These are phyloP conservation scores for Cygnus atratus DNA, from an alignment of 2,113 vertebrate species.

Conservation along the genomic window DNA sequence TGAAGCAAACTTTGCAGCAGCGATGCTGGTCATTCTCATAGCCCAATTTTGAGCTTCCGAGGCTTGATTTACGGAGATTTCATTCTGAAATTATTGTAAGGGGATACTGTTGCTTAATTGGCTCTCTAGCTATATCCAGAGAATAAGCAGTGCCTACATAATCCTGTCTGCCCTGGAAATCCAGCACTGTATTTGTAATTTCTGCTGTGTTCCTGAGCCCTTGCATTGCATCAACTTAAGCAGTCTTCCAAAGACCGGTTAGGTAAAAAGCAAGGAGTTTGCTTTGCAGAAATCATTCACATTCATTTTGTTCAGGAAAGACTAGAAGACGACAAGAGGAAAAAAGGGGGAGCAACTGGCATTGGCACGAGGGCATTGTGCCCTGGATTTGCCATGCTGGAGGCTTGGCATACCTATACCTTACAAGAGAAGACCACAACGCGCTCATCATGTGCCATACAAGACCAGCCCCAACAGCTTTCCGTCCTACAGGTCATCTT, in stretches of 20 bases:
- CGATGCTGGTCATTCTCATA: not conserved
- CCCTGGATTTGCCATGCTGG: not conserved
- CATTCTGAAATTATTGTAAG: constrained; percentile 22
- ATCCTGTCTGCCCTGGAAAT: not conserved
- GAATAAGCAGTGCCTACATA: not conserved
- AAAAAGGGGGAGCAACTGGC: not conserved
- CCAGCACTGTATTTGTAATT: not conserved
- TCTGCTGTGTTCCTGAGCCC: not conserved
- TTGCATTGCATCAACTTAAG: not conserved
- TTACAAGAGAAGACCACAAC: not conserved
- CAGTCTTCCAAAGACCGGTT: not conserved
- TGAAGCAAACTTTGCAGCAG: constrained; percentile 24
- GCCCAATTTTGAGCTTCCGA: constrained; percentile 24
- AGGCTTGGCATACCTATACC: fast-evolving
- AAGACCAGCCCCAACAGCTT: not conserved
- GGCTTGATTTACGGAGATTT: constrained; percentile 40
- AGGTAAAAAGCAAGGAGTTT: fast-evolving
- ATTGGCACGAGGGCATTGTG: fast-evolving
- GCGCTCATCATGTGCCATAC: not conserved
- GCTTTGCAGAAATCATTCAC: not conserved
- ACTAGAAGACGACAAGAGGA: not conserved
- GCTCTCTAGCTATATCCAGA: not conserved
- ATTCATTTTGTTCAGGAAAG: not conserved
- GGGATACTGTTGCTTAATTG: not conserved
- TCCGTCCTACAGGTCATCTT: not conserved